Conservation (phyloP, 2,888 invertebrate genomes). For the Pammene fasciana region DNA sequence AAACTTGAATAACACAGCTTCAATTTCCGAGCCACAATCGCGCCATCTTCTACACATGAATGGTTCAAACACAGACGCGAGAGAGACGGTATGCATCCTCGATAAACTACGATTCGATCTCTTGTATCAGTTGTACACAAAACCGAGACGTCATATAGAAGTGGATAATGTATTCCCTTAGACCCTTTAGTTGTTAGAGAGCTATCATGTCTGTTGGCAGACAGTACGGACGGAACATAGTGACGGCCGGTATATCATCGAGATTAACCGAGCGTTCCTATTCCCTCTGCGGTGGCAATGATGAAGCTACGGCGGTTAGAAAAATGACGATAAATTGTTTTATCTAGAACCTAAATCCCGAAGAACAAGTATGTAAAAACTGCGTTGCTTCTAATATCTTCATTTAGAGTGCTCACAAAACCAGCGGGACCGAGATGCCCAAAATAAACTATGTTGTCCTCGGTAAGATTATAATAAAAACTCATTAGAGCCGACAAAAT, state of each 20-base stretch:
- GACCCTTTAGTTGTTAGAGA: background rate
- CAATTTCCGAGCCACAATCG: background rate
- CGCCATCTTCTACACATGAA: background rate
- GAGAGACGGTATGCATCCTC: conserved; percentile 4
- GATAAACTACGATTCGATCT: conserved; percentile 11
- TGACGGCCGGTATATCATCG: conserved; percentile 25
- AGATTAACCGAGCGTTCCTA: conserved; percentile 20
- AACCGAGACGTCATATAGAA: background rate
- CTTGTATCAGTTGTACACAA: background rate
- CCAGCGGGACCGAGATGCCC: too few relatives aligned
- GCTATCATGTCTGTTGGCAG: conserved; percentile 9
- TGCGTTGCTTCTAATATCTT: too few relatives aligned
- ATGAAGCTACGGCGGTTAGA: conserved; percentile 15
- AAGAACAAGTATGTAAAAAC: too few relatives aligned
- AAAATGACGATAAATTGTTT: conserved; percentile 3
- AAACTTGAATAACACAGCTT: background rate
- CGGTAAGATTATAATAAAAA: too few relatives aligned
- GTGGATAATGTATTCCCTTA: background rate
- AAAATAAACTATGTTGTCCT: too few relatives aligned
- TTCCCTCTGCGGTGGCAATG: conserved; percentile 16
- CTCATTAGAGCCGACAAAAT: too few relatives aligned
- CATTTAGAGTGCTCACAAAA: too few relatives aligned
- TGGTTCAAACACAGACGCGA: background rate
- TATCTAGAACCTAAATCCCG: too few relatives aligned
- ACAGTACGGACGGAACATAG: conserved; percentile 23